Conservation (phyloP, 2,888 invertebrate species). For the Drosophila glabriapex region DNA sequence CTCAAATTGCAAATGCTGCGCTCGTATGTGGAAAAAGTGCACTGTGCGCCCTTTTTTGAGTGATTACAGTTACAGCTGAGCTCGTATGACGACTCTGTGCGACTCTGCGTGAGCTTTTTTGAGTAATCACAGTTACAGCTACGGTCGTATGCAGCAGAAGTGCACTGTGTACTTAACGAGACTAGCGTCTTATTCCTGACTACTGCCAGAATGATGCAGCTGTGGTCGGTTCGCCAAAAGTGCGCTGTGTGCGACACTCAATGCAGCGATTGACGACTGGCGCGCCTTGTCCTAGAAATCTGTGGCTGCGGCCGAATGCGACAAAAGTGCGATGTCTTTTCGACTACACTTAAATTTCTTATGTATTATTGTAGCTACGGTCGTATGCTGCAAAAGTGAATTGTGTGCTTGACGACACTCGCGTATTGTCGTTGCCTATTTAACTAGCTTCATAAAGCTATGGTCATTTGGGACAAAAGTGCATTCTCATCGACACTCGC, state of each 20-base stretch:
- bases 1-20: conserved; percentile 40
- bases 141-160: no score
- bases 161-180: background rate
- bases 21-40: background rate
- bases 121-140: background rate
- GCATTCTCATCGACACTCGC: background rate
- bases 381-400: background rate
- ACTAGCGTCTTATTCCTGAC: background rate
- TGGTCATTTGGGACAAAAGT: background rate
- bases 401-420: background rate
- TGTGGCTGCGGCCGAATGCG: background rate
- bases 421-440: background rate
- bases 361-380: background rate
- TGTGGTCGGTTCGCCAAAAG: background rate
- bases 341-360: background rate
- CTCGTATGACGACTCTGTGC: background rate
- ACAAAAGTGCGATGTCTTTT: background rate
- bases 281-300: background rate
- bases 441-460: no score
- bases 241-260: background rate
- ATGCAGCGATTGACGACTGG: background rate
- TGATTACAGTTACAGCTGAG: background rate
- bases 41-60: background rate
- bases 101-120: background rate
- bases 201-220: background rate